Evolutionary conservation across 2,888 invertebrate species (phyloP).

Genomic region (Stegana nigrithorax): DNA sequence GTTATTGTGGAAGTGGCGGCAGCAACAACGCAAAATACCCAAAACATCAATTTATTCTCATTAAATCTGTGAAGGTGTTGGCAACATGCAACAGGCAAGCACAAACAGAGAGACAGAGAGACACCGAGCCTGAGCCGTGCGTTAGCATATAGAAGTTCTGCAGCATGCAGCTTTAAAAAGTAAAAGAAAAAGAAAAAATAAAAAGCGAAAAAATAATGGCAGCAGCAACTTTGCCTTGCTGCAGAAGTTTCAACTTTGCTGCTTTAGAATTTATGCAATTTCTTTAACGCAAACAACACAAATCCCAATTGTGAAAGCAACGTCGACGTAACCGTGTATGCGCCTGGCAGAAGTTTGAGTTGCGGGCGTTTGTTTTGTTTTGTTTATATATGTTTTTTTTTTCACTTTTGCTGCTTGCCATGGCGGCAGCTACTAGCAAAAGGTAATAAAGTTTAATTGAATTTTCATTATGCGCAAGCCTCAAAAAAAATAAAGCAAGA

Average conservation of each 20-base stretch:
- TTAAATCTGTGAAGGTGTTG: conserved; percentile 55
- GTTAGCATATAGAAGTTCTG: conserved; percentile 43
- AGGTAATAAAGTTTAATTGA: conserved; percentile 60
- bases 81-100: conserved; percentile 23
- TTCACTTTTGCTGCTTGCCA: no score
- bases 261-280: conserved; percentile 57
- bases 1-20: no score
- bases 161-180: conserved; percentile 36
- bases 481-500: conserved; percentile 8
- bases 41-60: conserved; percentile 61
- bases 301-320: conserved; percentile 36
- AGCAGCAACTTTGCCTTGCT: conserved; percentile 28
- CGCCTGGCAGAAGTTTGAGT: no score
- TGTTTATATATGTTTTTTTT: no score
- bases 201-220: conserved; percentile 30
- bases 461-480: conserved; percentile 57
- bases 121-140: no score
- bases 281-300: conserved; percentile 55
- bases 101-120: neutral
- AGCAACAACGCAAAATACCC: conserved; percentile 55
- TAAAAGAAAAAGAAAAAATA: conserved; percentile 24
- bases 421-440: conserved; percentile 42
- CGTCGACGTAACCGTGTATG: no score
- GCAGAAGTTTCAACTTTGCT: conserved; percentile 40
- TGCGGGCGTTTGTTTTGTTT: no score